Base-by-base conservation (phyloP, 2,797 vertebrate genomes). In the Epinephelus malabaricus region DNA sequence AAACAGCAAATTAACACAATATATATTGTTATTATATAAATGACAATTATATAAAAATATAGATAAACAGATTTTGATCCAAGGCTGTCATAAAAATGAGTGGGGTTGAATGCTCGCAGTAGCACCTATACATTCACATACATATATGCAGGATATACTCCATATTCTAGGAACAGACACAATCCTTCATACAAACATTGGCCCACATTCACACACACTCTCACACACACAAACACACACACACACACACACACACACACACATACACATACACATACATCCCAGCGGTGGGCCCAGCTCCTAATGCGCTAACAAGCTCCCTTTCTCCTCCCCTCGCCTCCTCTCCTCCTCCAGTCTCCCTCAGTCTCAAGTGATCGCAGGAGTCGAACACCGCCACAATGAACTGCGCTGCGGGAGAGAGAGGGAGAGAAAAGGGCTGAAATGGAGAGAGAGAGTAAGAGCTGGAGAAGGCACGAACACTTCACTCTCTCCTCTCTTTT, bases 241-340 rank as follows among this genome's bases (percentile, higher is more conserved):
- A 54, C 73, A 76, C 63, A 76, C n/a, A n/a, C n/a, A n/a, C n/a
- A n/a, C n/a, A n/a, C n/a, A n/a, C n/a, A n/a, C n/a, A n/a, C n/a
- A n/a, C n/a, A n/a, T n/a, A n/a, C n/a, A n/a, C 49, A 81, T 64
- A 72, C 74, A 56, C 73, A 75, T 58, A 76, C 43, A 67, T 45
- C 85, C 45, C 88, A 88, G 90, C 62, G 40, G 85, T 85, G 72
- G 78, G 55, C 70, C 76, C 63, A 38, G 94, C 96, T 96, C 97
- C 95, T 97, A 97, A 97, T 97, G 97, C 94, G 97, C 97, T 98
- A 98, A 98, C 97, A 97, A 98, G 97, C 97, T 97, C 95, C 94
- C 96, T 96, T 96, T 96, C 96, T 95, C 96, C 95, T 95, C 95
- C 96, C 95, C 95, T 96, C 95, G 94, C 95, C 83, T 95, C 95